These are phyloP conservation scores for Menura novaehollandiae DNA, from an alignment of 2,113 vertebrate species.

Conservation along the genomic window DNA sequence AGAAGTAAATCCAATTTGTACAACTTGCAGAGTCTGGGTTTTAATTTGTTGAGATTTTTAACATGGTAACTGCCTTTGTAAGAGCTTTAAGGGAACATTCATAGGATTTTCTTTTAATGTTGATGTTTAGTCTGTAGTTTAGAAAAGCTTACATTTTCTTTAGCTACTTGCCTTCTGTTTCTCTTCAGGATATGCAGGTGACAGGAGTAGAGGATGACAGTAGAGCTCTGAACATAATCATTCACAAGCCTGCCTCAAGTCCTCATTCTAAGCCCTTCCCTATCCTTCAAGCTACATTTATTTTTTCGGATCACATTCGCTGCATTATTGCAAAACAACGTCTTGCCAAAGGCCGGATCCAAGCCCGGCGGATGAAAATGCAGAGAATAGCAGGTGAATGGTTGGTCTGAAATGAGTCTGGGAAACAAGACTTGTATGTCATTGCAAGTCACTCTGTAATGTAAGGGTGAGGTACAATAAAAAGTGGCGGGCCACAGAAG, in stretches of 20 bases:
- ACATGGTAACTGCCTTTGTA: accelerated
- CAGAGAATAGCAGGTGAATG: slow-evolving; percentile 90
- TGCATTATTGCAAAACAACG: slow-evolving; percentile 98
- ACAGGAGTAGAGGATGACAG: slow-evolving; percentile 96
- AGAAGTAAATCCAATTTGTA: neutral
- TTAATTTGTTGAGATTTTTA: neutral
- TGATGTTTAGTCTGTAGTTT: neutral
- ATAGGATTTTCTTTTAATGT: neutral
- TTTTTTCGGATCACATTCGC: slow-evolving; percentile 97
- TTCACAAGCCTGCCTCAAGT: slow-evolving; percentile 95
- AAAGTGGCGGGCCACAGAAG: neutral
- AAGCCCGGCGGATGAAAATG: slow-evolving; percentile 96
- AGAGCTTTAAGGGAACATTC: neutral
- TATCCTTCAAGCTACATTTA: slow-evolving; percentile 96
- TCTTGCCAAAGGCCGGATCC: slow-evolving; percentile 95
- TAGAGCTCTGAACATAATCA: slow-evolving; percentile 90
- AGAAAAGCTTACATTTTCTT: neutral
- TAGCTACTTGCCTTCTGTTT: neutral
- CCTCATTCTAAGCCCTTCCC: slow-evolving; percentile 96
- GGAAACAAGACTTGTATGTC: neutral
- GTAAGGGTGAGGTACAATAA: neutral
- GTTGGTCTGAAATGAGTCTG: neutral
- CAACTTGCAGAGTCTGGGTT: neutral
- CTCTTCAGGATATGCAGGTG: slow-evolving; percentile 94
- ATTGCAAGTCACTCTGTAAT: neutral